Evolutionary conservation across 2,888 invertebrate species (phyloP).

Genomic region (Meganola albula): DNA sequence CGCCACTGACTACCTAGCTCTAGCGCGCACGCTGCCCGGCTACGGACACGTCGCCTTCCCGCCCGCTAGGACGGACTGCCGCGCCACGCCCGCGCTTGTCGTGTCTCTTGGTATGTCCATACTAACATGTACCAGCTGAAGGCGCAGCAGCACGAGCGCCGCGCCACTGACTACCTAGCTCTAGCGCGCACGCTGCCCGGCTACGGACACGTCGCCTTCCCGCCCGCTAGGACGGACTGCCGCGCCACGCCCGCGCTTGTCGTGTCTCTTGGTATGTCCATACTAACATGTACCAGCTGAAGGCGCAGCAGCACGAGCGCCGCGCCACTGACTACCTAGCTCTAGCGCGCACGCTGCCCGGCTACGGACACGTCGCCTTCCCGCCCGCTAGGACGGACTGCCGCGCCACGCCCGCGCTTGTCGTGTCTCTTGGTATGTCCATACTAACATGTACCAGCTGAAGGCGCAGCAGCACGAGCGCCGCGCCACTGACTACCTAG

Average conservation of each 20-base stretch:
- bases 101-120: conserved; percentile 80
- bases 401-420: conserved; percentile 80
- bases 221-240: conserved; percentile 91
- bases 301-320: conserved; percentile 90
- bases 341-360: conserved; percentile 89
- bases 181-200: conserved; percentile 92
- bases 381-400: conserved; percentile 93
- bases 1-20: conserved; percentile 88
- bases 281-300: conserved; percentile 88
- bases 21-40: conserved; percentile 91
- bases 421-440: conserved; percentile 81
- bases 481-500: conserved; percentile 90
- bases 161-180: conserved; percentile 90
- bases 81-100: conserved; percentile 81
- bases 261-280: conserved; percentile 81
- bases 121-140: conserved; percentile 74
- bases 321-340: conserved; percentile 91
- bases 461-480: conserved; percentile 93
- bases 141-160: conserved; percentile 89
- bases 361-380: conserved; percentile 95
- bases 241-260: conserved; percentile 80
- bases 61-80: conserved; percentile 88
- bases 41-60: conserved; percentile 97
- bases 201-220: conserved; percentile 96
- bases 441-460: conserved; percentile 43